Percentiles rank a stretch among this genome's conserved stretches.
These are phyloP conservation scores for Pseudopleuronectes americanus DNA, from an alignment of 2,797 vertebrate genomes.

Conservation along the genomic window DNA sequence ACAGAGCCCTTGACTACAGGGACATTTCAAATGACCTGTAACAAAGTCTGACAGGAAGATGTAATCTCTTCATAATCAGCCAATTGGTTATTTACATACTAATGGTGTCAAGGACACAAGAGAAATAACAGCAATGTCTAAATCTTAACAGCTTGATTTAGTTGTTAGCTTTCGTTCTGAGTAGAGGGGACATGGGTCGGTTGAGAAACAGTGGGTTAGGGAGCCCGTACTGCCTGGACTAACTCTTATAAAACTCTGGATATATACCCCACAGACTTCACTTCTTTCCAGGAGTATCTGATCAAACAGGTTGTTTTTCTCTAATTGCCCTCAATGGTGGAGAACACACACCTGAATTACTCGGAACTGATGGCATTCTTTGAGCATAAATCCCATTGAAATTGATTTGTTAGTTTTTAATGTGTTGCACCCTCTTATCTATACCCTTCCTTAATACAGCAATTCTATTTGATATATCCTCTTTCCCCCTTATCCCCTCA, in stretches of 20 bases:
- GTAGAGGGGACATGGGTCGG: slow-evolving; percentile 2
- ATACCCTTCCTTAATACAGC: slow-evolving; percentile 22
- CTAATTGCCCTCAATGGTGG: background rate
- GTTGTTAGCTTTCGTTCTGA: background rate
- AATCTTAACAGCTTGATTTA: background rate
- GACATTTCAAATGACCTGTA: background rate
- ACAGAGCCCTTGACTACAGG: slow-evolving; percentile 4
- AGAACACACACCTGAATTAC: background rate
- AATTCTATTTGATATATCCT: slow-evolving; percentile 46
- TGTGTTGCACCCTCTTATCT: slow-evolving; percentile 35
- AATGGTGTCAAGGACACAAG: slow-evolving; percentile 5
- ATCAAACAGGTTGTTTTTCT: slow-evolving; percentile 18
- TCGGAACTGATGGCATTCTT: slow-evolving; percentile 1
- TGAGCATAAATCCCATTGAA: background rate
- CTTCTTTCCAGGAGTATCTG: slow-evolving; percentile 76
- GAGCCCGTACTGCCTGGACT: slow-evolving; percentile 79
- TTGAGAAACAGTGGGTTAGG: slow-evolving; percentile 74
- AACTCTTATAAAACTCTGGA: slow-evolving; percentile 70
- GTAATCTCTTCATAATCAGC: slow-evolving; percentile 31
- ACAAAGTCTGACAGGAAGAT: slow-evolving; percentile 17
- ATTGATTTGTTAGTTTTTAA: slow-evolving; percentile 25
- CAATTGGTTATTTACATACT: slow-evolving; percentile 6
- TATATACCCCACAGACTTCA: slow-evolving; percentile 66
- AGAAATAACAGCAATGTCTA: background rate
- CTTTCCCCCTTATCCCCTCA: slow-evolving; percentile 38